Evolutionary conservation across 2,113 vertebrate species (phyloP), one percentile per base, ranked within the genome.

Genomic region (Cranoglanis bouderius): DNA sequence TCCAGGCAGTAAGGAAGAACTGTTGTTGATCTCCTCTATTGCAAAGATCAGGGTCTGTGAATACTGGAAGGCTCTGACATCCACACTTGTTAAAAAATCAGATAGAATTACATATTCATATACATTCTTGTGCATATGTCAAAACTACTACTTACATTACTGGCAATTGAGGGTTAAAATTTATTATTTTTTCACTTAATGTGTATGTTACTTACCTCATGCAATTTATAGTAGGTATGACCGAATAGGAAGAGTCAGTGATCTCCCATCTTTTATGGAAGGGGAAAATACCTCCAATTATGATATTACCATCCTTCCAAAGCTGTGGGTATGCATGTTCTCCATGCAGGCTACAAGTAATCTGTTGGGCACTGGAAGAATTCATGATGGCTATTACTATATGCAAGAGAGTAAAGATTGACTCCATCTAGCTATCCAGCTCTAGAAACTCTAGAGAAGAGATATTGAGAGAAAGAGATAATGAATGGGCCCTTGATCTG

Each of bases 11-110:
- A 96, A 74, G 18, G 91, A 85, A 59, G 94, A 92, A 32, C 92
- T 95, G 89, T 95, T 95, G 82, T 96, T 96, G 53, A 96, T 95
- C 88, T 96, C 94, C 59, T 94, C 93, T 46, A 96, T 93, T 18
- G 95, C 94, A 92, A 95, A 96, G 7, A 95, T 89, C 94, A 95
- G 92, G 2, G 95, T 91, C 87, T 95, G 94, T n/a, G 93, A 89
- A 86, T 90, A 94, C 85, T 95, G 96, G 85, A 96, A 93, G 0
- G 89, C 93, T 90, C 94, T 95, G 88, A 94, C 94, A 90, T 95
- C 93, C 49, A 87, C 19, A 55, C 86, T 87, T 49, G 46, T 49
- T n/a, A n/a, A 46, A 38, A 18, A 74, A 72, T 72, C 32, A 72
- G 16, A 72, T 19, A 59, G n/a, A 24, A 49, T 14, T 59, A 59